Percentiles rank a stretch among this genome's conserved stretches.
Evolutionary conservation across 1,140 invertebrate species (phyloP).

Genomic region (Condylostylus longicornis): DNA sequence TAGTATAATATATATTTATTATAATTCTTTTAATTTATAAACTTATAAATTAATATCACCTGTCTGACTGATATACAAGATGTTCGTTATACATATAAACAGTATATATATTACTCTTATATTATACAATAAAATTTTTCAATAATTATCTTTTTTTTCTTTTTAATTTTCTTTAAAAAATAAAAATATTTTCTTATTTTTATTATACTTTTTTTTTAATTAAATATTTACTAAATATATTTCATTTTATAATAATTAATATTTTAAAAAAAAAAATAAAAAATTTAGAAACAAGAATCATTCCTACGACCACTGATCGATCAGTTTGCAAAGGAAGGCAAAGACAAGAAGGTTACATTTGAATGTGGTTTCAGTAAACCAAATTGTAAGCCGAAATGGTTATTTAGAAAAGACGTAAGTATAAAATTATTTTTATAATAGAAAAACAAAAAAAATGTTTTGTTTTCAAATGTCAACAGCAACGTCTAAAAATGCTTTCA

Average conservation of each 20-base stretch:
- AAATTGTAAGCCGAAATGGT: constrained; percentile 85
- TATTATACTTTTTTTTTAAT: too few species aligned
- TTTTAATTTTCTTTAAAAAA: too few species aligned
- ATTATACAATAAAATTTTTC: too few species aligned
- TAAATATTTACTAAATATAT: neutral
- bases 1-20: too few species aligned
- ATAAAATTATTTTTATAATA: constrained; percentile 7
- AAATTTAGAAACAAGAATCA: constrained; percentile 73
- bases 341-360: constrained; percentile 86
- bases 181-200: too few species aligned
- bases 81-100: too few species aligned
- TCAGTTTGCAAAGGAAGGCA: constrained; percentile 88
- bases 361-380: constrained; percentile 82
- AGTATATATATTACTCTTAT: too few species aligned
- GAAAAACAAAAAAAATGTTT: too few species aligned
- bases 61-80: too few species aligned
- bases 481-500: constrained; percentile 5
- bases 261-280: constrained; percentile 1
- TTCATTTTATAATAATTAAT: neutral
- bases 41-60: too few species aligned
- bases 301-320: constrained; percentile 91
- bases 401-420: constrained; percentile 82
- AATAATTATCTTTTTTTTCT: too few species aligned
- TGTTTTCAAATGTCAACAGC: neutral
- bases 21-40: too few species aligned